These are phyloP conservation scores for Pedionomus torquatus DNA, from an alignment of 2,113 vertebrate species.

Conservation along the genomic window DNA sequence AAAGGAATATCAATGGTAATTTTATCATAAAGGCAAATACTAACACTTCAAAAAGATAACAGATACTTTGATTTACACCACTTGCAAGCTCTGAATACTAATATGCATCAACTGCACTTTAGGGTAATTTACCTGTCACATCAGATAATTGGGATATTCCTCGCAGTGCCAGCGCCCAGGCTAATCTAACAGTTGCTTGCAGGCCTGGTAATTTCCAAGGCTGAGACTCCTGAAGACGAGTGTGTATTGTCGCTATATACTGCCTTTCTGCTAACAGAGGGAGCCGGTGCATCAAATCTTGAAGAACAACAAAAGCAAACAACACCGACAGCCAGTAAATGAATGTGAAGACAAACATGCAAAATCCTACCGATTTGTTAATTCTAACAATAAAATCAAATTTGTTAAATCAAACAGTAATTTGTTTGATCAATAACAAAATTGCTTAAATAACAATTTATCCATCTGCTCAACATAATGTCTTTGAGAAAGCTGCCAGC, in stretches of 20 bases:
- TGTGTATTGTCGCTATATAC: conserved; percentile 91
- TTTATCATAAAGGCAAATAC: background rate
- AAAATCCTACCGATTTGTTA: background rate
- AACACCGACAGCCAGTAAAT: background rate
- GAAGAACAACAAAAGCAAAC: conserved; percentile 8
- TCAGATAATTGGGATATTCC: conserved; percentile 93
- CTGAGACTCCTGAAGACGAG: conserved; percentile 87
- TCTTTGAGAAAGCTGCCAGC: background rate
- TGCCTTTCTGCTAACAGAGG: conserved; percentile 90
- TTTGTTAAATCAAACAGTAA: no score
- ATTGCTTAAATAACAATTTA: background rate
- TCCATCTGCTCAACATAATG: background rate
- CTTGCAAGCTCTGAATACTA: background rate
- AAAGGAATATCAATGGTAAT: background rate
- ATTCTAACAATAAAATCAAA: no score
- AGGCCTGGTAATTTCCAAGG: conserved; percentile 92
- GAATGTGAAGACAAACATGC: background rate
- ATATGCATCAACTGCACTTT: background rate
- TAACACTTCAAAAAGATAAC: background rate
- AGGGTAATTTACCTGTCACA: conserved; percentile 83
- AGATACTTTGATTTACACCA: background rate
- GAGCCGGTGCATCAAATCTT: conserved; percentile 89
- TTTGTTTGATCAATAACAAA: background rate
- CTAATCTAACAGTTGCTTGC: conserved; percentile 90
- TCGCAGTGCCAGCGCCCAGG: conserved; percentile 91